phyloP scores from a whole-genome alignment of 2,113 vertebrate genomes.

The Perca flavescens region DNA sequence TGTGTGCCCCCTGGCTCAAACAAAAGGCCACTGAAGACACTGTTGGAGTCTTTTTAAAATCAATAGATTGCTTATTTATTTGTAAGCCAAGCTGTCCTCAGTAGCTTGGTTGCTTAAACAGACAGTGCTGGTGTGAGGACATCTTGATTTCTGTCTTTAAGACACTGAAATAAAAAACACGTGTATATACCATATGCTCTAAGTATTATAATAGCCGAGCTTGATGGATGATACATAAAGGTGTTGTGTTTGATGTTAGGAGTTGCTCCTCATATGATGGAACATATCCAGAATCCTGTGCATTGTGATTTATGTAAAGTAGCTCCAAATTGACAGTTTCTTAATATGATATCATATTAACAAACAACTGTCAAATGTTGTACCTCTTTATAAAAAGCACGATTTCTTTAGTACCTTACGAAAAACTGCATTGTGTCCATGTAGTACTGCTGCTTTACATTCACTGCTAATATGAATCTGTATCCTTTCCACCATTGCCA shows the following conservation, averaged over 20 bases:
- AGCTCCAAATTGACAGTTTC: background rate
- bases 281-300: background rate
- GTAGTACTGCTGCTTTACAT: conserved; percentile 1
- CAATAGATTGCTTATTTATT: conserved; percentile 63
- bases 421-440: background rate
- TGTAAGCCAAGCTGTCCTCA: conserved; percentile 43
- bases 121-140: background rate
- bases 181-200: background rate
- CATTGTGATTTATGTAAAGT: background rate
- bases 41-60: conserved; percentile 62
- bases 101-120: conserved; percentile 29
- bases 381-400: background rate
- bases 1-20: conserved; percentile 77
- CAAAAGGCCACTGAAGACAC: conserved; percentile 66
- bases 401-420: background rate
- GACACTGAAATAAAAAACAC: background rate
- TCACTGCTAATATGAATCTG: conserved; percentile 5
- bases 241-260: background rate
- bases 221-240: background rate
- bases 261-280: background rate
- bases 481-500: background rate
- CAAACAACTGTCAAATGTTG: background rate
- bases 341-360: background rate
- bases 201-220: background rate
- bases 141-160: background rate